Conservation (phyloP, 2,113 vertebrate species). For the Macaca nemestrina region DNA sequence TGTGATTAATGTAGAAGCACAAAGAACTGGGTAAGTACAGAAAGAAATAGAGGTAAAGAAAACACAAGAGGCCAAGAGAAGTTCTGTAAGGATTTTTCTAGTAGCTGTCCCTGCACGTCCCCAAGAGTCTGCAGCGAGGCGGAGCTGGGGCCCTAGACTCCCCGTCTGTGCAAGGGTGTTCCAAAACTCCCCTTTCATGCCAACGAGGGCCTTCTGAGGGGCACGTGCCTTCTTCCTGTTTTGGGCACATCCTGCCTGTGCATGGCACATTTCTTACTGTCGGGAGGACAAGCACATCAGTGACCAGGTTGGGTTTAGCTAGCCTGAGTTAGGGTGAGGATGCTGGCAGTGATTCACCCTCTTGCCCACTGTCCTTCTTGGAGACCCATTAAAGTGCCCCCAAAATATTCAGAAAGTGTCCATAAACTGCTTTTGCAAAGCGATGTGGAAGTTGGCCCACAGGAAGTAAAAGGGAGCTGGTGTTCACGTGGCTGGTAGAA, state of each 20-base stretch:
- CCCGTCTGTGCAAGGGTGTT: not conserved
- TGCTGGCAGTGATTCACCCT: not conserved
- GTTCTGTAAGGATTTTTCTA: not conserved
- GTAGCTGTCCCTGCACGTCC: not conserved
- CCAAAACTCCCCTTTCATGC: not conserved
- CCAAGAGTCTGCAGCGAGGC: not conserved
- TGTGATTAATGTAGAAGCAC: not conserved
- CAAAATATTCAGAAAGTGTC: not conserved
- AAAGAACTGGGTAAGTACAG: not conserved
- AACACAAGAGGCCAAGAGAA: not conserved
- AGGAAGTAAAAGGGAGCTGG: constrained; percentile 47
- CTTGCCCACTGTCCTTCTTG: not conserved
- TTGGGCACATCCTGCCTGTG: not conserved
- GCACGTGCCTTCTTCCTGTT: not conserved
- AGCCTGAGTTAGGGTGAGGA: not conserved
- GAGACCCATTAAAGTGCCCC: not conserved
- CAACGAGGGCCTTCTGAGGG: not conserved
- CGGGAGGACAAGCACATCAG: not conserved
- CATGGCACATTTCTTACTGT: too few relatives aligned
- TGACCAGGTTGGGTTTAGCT: not conserved
- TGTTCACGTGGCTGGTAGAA: not conserved
- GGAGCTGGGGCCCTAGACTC: not conserved
- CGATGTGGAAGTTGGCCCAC: not conserved
- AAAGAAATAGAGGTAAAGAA: not conserved
- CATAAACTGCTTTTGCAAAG: not conserved